These are phyloP conservation scores for Verasper variegatus DNA, from an alignment of 2,113 vertebrate genomes.

Conservation along the genomic window DNA sequence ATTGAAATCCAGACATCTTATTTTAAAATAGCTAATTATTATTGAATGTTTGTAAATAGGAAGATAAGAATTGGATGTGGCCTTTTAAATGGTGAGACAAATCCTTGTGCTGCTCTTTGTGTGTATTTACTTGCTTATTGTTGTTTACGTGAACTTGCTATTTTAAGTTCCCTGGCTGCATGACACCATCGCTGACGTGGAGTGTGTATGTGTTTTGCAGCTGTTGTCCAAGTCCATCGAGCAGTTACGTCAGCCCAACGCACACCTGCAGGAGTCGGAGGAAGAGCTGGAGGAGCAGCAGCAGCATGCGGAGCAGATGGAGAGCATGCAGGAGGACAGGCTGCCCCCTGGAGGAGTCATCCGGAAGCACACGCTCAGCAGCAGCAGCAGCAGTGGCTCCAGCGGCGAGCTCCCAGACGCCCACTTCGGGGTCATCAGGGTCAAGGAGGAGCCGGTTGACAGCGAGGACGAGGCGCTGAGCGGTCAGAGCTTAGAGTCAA, in stretches of 20 bases:
- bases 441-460: constrained; percentile 94
- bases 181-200: constrained; percentile 42
- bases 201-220: constrained; percentile 78
- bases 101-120: neutral
- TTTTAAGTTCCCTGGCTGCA: neutral
- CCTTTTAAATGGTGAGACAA: too few species aligned
- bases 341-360: constrained; percentile 85
- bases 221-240: constrained; percentile 98
- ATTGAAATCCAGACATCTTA: too few species aligned
- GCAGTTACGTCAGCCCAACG: constrained; percentile 93
- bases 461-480: constrained; percentile 91
- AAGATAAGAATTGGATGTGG: neutral
- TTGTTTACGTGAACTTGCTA: neutral
- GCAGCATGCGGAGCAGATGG: constrained; percentile 80
- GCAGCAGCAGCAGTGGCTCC: constrained; percentile 80
- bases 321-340: constrained; percentile 89
- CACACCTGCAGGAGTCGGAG: constrained; percentile 93
- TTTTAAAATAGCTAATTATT: too few species aligned
- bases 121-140: neutral
- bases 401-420: constrained; percentile 81
- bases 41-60: neutral
- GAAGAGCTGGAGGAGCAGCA: constrained; percentile 93
- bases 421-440: constrained; percentile 89
- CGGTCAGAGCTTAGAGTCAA: constrained; percentile 88
- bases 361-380: constrained; percentile 87